A percentile compares a stretch with the other conserved stretches of the same genome.
Conservation (phyloP, 1,140 invertebrate species). For the Caenorhabditis inopinata region DNA sequence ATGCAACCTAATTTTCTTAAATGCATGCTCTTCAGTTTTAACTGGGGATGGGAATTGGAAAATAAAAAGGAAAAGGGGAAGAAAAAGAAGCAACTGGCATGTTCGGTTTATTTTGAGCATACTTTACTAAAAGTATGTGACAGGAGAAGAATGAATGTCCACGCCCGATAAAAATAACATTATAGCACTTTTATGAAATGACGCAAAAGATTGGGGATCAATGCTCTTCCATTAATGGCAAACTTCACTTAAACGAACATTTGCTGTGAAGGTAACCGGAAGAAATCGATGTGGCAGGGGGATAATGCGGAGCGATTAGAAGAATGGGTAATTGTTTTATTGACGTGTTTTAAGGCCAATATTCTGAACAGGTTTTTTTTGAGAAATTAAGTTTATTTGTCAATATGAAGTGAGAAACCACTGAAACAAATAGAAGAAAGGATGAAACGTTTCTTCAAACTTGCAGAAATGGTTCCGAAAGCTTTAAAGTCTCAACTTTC, state of each 20-base stretch:
- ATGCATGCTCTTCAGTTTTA: neutral
- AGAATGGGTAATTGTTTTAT: neutral
- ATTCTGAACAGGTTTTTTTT: neutral
- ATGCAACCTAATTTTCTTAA: constrained; percentile 10
- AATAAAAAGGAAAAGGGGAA: neutral
- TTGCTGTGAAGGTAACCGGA: neutral
- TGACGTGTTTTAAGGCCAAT: constrained; percentile 18
- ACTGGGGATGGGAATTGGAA: neutral
- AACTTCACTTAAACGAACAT: constrained; percentile 5
- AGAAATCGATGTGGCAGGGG: neutral
- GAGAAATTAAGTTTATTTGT: neutral
- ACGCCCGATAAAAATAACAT: neutral
- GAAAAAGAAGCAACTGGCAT: constrained; percentile 5
- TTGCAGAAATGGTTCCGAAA: too few relatives aligned
- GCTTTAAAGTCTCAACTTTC: too few relatives aligned
- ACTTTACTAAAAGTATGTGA: neutral
- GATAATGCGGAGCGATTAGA: neutral
- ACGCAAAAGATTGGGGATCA: too few relatives aligned
- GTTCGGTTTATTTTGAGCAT: neutral
- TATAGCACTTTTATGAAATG: too few relatives aligned
- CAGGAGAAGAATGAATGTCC: neutral
- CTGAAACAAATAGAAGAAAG: too few relatives aligned
- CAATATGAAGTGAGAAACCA: neutral
- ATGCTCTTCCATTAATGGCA: too few relatives aligned
- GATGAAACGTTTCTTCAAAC: too few relatives aligned